Evolutionary conservation across 2,888 invertebrate genomes (phyloP), one percentile per base, ranked within the genome.

Genomic region (Meta bourneti): DNA sequence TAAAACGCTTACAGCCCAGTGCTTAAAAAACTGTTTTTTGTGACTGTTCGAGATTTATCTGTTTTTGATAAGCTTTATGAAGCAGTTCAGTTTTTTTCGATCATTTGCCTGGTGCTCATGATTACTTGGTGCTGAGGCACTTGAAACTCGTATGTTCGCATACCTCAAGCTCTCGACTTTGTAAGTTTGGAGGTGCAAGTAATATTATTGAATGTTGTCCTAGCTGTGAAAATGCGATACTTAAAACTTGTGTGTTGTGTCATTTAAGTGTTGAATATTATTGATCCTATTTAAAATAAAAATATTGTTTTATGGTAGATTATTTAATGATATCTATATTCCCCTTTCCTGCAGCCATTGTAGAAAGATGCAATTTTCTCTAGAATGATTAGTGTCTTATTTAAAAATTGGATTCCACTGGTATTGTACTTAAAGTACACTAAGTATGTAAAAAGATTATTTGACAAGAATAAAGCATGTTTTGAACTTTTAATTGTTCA

Each of bases 201-300:
- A 75, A 74, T 19, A 49, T n/a, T 20, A 51, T 71, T 79, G 51
- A 81, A 69, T 90, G 52, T 86, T 75, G 75, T 80, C 74, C n/a
- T 80, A 90, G 70, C 69, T 82, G 87, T 82, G 87, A 88, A n/a
- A n/a, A 91, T 78, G 87, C 79, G 81, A 91, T 91, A 91, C 91
- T 91, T 91, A 91, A 91, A 87, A 74, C 48, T 72, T 70, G 71
- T 81, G 54, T 84, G 75, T 88, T 88, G 49, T 83, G 87, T 83
- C 70, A 70, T 83, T 79, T 72, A 61, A 75, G 52, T 70, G 75
- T 90, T 77, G 61, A 74, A 85, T 85, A 54, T 83, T 54, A 82
- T 72, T 72, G 48, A 71, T 51, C n/a, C 77, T 51, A 86, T 71
- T 48, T 7, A 69, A 82, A 82, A 78, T 83, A 83, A 84, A 89